Conservation (phyloP, 1,140 invertebrate genomes). For the Drosophila santomea region DNA sequence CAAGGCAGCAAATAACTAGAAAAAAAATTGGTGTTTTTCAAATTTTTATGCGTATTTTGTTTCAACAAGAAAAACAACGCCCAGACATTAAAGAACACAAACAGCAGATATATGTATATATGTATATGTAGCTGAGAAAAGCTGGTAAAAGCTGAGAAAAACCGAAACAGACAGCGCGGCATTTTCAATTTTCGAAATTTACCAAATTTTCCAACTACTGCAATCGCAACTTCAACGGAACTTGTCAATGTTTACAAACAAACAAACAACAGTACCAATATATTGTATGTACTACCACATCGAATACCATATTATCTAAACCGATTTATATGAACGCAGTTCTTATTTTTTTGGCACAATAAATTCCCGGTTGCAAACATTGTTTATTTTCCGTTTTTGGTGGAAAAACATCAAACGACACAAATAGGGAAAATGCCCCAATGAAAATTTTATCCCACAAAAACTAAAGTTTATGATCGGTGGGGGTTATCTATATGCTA, state of each 20-base stretch:
- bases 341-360: constrained; percentile 62
- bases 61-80: constrained; percentile 69
- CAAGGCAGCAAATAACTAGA: constrained; percentile 18
- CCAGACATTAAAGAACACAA: constrained; percentile 63
- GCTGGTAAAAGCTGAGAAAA: constrained; percentile 1
- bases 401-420: constrained; percentile 75
- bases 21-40: constrained; percentile 34
- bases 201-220: constrained; percentile 24
- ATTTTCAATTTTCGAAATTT: constrained; percentile 42
- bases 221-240: constrained; percentile 69
- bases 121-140: background rate
- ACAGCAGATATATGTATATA: constrained; percentile 27
- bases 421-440: constrained; percentile 28
- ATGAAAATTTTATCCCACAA: constrained; percentile 55
- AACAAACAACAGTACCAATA: constrained; percentile 61
- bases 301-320: constrained; percentile 34
- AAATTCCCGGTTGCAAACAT: constrained; percentile 65
- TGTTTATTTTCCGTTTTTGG: constrained; percentile 72
- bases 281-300: constrained; percentile 3
- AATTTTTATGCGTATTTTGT: constrained; percentile 76
- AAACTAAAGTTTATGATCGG: constrained; percentile 66
- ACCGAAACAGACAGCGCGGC: constrained; percentile 66
- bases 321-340: constrained; percentile 49
- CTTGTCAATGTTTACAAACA: constrained; percentile 80
- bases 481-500: constrained; percentile 56